phyloP scores from a whole-genome alignment of 1,140 invertebrate species.

The Macrobrachium rosenbergii region DNA sequence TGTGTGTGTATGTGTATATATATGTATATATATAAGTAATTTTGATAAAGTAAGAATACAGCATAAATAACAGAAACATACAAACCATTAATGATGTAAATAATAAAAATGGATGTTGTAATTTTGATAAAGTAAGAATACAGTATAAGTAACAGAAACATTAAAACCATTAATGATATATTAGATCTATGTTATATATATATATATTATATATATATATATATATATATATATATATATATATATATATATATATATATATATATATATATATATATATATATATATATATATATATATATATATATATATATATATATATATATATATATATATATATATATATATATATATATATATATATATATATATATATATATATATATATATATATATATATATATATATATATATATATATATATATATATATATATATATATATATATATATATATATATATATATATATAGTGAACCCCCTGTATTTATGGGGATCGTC shows the following conservation, averaged over 20 bases:
- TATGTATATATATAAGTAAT: too few relatives aligned
- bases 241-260: constrained; percentile 4
- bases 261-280: constrained; percentile 19
- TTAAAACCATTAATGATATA: too few relatives aligned
- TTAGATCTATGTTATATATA: too few relatives aligned
- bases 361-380: constrained; percentile 17
- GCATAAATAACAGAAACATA: too few relatives aligned
- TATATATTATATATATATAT: constrained; percentile 9
- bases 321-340: constrained; percentile 14
- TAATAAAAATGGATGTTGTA: too few relatives aligned
- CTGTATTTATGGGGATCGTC: too few relatives aligned
- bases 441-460: constrained; percentile 17
- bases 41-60: too few relatives aligned
- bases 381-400: not conserved
- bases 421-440: not conserved
- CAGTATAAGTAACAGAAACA: too few relatives aligned
- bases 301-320: not conserved
- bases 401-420: not conserved
- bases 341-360: constrained; percentile 1
- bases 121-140: too few relatives aligned
- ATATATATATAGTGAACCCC: too few relatives aligned
- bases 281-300: constrained; percentile 17
- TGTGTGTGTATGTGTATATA: too few relatives aligned
- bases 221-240: not conserved
- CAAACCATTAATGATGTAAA: too few relatives aligned